A percentile compares a stretch with the other conserved stretches of the same genome.
Evolutionary conservation across 2,113 vertebrate genomes (phyloP).

Genomic region (Sinocyclocheilus maitianheensis): DNA sequence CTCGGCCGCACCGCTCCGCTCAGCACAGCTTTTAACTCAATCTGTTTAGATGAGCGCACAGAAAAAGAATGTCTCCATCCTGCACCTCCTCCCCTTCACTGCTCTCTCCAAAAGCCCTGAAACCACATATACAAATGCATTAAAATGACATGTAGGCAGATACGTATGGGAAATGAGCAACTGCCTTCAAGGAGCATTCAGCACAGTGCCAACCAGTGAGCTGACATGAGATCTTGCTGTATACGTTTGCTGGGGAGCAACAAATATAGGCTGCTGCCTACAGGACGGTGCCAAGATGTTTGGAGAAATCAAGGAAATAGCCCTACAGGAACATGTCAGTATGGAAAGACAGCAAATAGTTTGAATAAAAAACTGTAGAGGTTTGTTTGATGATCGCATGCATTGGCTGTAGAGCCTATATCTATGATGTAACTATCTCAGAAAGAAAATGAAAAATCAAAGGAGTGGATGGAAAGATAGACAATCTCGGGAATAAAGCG

Average conservation of each 20-base stretch:
- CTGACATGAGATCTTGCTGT: constrained; percentile 41
- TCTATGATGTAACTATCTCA: neutral
- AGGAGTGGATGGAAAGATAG: constrained; percentile 53
- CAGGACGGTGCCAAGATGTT: constrained; percentile 47
- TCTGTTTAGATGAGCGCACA: constrained; percentile 80
- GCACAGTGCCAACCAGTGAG: constrained; percentile 47
- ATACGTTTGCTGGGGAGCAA: constrained; percentile 41
- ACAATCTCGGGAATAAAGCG: neutral
- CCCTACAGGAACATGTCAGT: constrained; percentile 6
- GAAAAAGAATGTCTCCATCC: constrained; percentile 73
- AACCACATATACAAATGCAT: constrained; percentile 73
- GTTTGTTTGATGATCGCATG: constrained; percentile 12
- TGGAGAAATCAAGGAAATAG: constrained; percentile 34
- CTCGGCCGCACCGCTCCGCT: constrained; percentile 57
- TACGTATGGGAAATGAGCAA: constrained; percentile 61
- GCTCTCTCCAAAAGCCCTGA: constrained; percentile 15
- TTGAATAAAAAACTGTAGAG: constrained; percentile 6
- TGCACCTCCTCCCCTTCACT: constrained; percentile 59
- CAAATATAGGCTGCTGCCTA: constrained; percentile 52
- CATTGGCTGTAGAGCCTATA: neutral
- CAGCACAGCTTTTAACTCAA: constrained; percentile 72
- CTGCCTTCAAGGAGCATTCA: constrained; percentile 53
- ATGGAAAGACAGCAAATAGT: constrained; percentile 42
- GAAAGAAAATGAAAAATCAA: constrained; percentile 5
- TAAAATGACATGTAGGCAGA: constrained; percentile 59